Evolutionary conservation across 2,797 vertebrate species (phyloP), one percentile per base, ranked within the genome.

Genomic region (Odontamblyopus rebecca): DNA sequence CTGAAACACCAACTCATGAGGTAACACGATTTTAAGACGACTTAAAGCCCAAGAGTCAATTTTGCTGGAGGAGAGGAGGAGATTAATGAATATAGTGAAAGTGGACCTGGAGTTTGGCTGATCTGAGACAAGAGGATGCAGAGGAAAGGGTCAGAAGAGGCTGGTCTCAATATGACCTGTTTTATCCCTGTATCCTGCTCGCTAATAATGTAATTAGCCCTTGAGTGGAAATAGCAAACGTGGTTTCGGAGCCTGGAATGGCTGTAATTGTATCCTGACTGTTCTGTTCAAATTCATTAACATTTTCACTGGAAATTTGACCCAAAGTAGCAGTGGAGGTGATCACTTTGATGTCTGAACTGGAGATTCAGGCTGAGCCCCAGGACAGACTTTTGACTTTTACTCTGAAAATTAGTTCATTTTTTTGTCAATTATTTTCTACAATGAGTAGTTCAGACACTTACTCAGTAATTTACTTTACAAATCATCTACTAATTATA

Each of bases 271-370:
- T 65, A 65, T 65, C 9, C n/a, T 27, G 61, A 19, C n/a, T 26
- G 32, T 18, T 65, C 63, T 44, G 63, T 16, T 65, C 12, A 65
- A 64, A 65, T 26, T 41, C 41, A 48, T 62, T 62, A 62, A 62
- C 61, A 62, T 65, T 50, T 65, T 27, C 63, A 26, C 63, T 65
- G 63, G 6, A 50, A 2, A n/a, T 63, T 26, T 41, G n/a, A 62
- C 30, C n/a, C 35, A 63, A 11, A 62, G 35, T 38, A 1, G 8
- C 3, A 61, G 27, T 2, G 18, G 27, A 60, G 13, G 13, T 4
- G 13, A 48, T 48, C 4, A 15, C 44, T 18, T 32, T 32, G 0
- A 13, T 2, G 15, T 59, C 29, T 61, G 57, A 61, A 35, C 15
- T n/a, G 7, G 60, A 61, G 19, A 61, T 18, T 35, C 30, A 30